These are phyloP conservation scores for Cantharis nigra DNA, from an alignment of 2,888 invertebrate species.

Conservation along the genomic window DNA sequence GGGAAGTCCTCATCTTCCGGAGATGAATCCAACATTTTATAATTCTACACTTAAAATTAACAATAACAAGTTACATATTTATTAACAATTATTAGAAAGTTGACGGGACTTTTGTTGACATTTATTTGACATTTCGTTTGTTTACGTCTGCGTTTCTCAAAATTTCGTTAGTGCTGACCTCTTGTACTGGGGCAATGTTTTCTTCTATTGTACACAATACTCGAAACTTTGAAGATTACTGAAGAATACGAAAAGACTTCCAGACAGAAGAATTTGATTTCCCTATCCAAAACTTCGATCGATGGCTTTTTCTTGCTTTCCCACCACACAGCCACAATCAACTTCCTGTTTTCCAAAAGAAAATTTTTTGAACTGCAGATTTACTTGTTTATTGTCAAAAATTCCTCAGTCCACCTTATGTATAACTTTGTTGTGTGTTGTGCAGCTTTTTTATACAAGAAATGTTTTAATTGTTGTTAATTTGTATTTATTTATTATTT, in stretches of 20 bases:
- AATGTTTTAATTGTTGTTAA: background rate
- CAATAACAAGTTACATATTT: background rate
- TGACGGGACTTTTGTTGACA: background rate
- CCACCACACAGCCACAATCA: no score
- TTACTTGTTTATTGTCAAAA: background rate
- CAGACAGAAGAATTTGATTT: no score
- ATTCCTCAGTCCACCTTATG: background rate
- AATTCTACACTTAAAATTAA: background rate
- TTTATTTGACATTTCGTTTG: background rate
- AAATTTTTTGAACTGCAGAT: background rate
- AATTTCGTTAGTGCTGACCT: background rate
- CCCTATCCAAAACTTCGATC: no score
- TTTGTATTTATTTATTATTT: background rate
- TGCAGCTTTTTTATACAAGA: background rate
- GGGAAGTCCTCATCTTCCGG: constrained; percentile 82
- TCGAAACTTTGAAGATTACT: no score
- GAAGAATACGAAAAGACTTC: no score
- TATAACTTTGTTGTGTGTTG: background rate
- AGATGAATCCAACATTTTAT: constrained; percentile 67
- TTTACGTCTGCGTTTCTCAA: background rate
- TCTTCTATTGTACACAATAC: no score
- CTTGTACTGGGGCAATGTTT: background rate
- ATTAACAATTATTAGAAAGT: background rate
- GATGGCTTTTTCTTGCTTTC: no score
- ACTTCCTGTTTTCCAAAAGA: no score